Base-by-base conservation (phyloP, 2,797 vertebrate species). In the Diglossa cyanea region DNA sequence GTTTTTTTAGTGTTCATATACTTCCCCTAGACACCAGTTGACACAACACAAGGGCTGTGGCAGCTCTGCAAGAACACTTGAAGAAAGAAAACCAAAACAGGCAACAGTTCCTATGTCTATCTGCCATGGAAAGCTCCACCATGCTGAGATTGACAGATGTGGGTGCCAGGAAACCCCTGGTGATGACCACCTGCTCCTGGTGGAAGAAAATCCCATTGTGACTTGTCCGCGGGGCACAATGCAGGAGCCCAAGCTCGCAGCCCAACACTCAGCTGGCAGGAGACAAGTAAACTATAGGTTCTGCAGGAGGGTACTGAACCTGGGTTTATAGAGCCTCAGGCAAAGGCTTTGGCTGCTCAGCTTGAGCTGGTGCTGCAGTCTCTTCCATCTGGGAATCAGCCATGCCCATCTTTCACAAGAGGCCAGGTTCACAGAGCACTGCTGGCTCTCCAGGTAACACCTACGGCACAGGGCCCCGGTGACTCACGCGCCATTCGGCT, bases 221-320 rank as follows among this genome's bases (percentile, higher is more conserved):
- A 76, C 6, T 11, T 50, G n/a, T 74, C 40, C 39, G 77, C 0
- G 0, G 33, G 48, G 44, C 0, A 0, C 0, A 26, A 15, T 53
- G 50, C 42, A 62, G 37, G 62, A 75, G 13, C 30, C 5, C 1
- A 26, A 16, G 33, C 58, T 68, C 4, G 4, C 26, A 86, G 33
- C n/a, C 67, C 48, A 54, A 33, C 1, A 2, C 61, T 74, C 25
- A 45, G 14, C 33, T 80, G 50, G 63, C 76, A 78, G 47, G 58
- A 73, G 40, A 42, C 12, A 18, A 11, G 10, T 25, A 30, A 80
- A 61, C 21, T 6, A 1, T 19, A 44, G 19, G 47, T 58, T 76
- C 60, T 68, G 16, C 42, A 53, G 50, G 31, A 72, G n/a, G 6
- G 28, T 71, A 40, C 24, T n/a, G 72, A 76, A 77, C 13, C 19